These are phyloP conservation scores for Rhadina sibilatrix DNA, from an alignment of 2,113 vertebrate species.

Conservation along the genomic window DNA sequence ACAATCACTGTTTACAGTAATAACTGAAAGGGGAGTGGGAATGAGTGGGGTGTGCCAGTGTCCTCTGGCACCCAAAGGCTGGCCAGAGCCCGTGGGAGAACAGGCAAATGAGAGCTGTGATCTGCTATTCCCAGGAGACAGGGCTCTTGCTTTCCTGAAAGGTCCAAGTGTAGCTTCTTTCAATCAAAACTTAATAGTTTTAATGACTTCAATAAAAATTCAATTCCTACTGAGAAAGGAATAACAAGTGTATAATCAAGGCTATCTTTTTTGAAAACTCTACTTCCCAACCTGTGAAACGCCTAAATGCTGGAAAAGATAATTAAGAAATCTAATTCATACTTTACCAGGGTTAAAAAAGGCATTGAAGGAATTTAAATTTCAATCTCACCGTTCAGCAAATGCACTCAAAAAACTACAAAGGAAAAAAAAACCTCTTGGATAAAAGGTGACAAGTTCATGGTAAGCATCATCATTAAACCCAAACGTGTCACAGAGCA, in stretches of 20 bases:
- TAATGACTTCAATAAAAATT: not conserved
- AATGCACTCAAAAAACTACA: not conserved
- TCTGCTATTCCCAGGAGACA: not conserved
- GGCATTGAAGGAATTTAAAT: not conserved
- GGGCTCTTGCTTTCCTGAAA: not conserved
- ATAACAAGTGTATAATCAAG: not conserved
- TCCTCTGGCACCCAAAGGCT: not conserved
- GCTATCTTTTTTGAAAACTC: not conserved
- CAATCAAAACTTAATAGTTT: not conserved
- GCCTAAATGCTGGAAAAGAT: not conserved
- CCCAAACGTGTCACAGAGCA: not conserved
- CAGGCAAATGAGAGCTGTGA: not conserved
- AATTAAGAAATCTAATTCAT: not conserved
- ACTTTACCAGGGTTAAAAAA: not conserved
- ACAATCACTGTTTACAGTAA: not conserved
- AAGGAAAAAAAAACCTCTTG: not conserved
- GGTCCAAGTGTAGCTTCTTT: not conserved
- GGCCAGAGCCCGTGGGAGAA: not conserved
- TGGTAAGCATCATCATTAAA: not conserved
- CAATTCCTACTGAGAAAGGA: not conserved
- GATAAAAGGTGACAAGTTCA: not conserved
- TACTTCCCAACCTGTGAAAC: not conserved
- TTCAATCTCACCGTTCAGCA: not conserved
- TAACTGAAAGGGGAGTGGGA: not conserved
- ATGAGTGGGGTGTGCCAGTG: not conserved